Conservation (phyloP, 2,797 vertebrate species). For the Tangara arthus region DNA sequence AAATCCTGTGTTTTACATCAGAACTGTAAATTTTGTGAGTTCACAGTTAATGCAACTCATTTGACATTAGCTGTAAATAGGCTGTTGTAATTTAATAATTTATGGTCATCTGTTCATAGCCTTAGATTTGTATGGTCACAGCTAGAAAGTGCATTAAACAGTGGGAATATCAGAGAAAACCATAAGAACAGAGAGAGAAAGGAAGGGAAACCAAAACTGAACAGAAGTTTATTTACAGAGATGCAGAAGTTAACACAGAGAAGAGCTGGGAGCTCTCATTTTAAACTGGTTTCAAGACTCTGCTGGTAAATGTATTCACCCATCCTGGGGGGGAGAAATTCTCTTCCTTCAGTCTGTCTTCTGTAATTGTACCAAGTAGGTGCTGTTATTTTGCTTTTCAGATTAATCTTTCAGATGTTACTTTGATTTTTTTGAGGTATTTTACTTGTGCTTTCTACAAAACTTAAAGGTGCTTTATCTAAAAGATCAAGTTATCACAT, state of each 20-base stretch:
- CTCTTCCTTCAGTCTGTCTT: background rate
- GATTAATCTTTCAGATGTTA: background rate
- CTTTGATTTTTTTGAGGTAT: background rate
- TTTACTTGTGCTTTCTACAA: background rate
- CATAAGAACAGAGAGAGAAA: background rate
- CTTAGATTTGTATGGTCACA: background rate
- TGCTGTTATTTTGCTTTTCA: background rate
- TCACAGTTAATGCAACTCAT: background rate
- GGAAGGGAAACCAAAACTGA: background rate
- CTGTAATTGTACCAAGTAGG: background rate
- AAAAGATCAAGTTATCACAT: background rate
- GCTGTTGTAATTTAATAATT: background rate
- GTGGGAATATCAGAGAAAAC: background rate
- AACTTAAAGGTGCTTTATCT: background rate
- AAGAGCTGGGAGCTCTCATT: background rate
- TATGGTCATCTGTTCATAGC: background rate
- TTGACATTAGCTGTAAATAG: background rate
- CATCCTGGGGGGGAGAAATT: background rate
- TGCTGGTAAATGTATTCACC: background rate
- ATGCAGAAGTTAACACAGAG: background rate
- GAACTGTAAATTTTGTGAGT: background rate
- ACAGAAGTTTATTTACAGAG: background rate
- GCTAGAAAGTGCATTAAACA: background rate
- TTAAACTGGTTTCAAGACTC: background rate
- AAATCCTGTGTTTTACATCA: background rate